Percentiles rank a stretch among this genome's conserved stretches.
phyloP scores from a whole-genome alignment of 2,797 vertebrate genomes.

The Lepidocolaptes lacrymiger region DNA sequence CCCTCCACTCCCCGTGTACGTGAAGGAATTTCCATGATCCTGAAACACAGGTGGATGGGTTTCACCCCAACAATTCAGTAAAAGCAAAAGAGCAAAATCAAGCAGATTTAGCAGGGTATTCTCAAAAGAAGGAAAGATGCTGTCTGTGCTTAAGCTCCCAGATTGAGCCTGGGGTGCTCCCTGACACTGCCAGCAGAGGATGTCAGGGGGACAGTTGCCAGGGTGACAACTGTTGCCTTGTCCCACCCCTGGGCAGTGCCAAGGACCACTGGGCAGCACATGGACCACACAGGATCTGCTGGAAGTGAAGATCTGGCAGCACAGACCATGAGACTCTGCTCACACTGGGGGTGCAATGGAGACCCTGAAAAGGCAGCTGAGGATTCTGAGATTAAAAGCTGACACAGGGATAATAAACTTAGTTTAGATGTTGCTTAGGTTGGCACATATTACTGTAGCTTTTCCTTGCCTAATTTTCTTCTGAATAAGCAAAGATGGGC shows the following conservation, averaged over 20 bases:
- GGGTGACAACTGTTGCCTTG: not conserved
- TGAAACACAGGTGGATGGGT: conserved; percentile 41
- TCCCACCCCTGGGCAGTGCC: not conserved
- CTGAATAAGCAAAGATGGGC: not conserved
- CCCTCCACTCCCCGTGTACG: conserved; percentile 95
- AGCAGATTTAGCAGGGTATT: not conserved
- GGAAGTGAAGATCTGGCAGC: not conserved
- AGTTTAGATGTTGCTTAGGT: not conserved
- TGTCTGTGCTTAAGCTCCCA: not conserved
- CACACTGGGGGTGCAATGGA: not conserved
- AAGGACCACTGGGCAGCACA: not conserved
- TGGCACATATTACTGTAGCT: not conserved
- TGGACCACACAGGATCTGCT: not conserved
- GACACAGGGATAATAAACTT: not conserved
- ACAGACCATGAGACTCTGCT: rapidly evolving
- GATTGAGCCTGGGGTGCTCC: not conserved
- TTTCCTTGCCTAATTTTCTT: not conserved
- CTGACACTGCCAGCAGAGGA: not conserved
- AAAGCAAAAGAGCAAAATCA: not conserved
- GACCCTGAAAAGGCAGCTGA: not conserved
- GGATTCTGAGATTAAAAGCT: not conserved
- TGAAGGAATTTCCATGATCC: conserved; percentile 97
- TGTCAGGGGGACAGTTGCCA: not conserved
- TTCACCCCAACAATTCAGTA: not conserved
- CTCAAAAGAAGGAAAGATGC: not conserved